Conservation (phyloP, 2,113 vertebrate species). For the Melanostigma gelatinosum region DNA sequence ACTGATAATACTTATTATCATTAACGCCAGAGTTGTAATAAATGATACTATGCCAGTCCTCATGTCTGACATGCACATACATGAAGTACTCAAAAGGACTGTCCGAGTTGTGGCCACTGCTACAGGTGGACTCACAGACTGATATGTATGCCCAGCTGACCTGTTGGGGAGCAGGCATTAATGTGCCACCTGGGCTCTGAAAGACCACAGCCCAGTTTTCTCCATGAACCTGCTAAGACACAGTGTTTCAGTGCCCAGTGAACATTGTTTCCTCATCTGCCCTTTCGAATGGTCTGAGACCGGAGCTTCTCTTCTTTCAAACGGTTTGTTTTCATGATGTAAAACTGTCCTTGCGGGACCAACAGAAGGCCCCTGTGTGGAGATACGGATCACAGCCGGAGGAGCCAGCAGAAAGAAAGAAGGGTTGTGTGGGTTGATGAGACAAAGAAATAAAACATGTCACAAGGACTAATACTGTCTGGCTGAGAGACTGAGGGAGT, state of each 20-base stretch:
- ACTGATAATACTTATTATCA: not conserved
- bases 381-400: conserved; percentile 67
- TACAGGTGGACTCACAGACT: conserved; percentile 10
- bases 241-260: conserved; percentile 24
- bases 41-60: not conserved
- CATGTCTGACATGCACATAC: not conserved
- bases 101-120: not conserved
- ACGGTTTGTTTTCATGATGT: conserved; percentile 73
- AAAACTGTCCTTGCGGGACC: conserved; percentile 70
- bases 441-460: conserved; percentile 64
- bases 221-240: conserved; percentile 43
- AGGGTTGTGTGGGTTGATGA: conserved; percentile 58
- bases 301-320: conserved; percentile 52
- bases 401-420: conserved; percentile 44
- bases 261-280: conserved; percentile 63
- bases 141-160: not conserved
- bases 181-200: conserved; percentile 26
- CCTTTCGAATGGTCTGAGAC: conserved; percentile 38
- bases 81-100: not conserved
- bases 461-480: conserved; percentile 51
- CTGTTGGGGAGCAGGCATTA: not conserved
- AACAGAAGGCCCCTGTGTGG: conserved; percentile 65
- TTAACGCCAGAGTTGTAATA: not conserved
- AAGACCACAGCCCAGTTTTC: conserved; percentile 24
- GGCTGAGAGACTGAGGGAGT: conserved; percentile 38